Percentiles rank a stretch among this genome's conserved stretches.
phyloP scores from a whole-genome alignment of 1,140 invertebrate species.

The Tyrophagus putrescentiae region DNA sequence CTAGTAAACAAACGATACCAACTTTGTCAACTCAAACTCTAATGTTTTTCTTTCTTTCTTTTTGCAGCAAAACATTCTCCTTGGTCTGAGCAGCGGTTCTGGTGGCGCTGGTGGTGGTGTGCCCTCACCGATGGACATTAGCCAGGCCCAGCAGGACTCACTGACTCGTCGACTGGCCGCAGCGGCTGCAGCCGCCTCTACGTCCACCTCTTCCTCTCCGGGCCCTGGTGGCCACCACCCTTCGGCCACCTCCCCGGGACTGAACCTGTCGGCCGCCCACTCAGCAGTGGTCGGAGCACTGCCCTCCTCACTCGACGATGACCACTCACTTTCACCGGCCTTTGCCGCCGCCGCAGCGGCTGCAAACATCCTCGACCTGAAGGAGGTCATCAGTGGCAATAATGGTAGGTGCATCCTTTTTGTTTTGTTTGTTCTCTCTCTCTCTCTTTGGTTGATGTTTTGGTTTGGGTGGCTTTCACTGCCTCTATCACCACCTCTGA shows the following conservation, averaged over 20 bases:
- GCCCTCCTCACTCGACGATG: no score
- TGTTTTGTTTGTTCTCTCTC: neutral
- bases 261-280: neutral
- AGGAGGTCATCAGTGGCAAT: constrained; percentile 11
- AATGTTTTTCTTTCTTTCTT: neutral
- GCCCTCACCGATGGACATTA: neutral
- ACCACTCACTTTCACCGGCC: neutral
- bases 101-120: neutral
- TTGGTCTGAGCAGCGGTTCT: neutral
- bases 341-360: neutral
- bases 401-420: constrained; percentile 3
- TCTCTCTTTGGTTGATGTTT: no score
- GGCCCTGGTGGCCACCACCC: no score
- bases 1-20: no score
- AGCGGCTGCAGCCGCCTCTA: neutral
- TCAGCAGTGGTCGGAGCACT: no score
- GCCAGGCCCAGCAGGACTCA: neutral
- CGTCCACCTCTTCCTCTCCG: neutral
- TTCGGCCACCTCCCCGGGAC: neutral
- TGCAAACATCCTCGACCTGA: constrained; percentile 3
- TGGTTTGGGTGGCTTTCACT: no score
- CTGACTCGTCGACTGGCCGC: neutral
- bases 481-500: no score
- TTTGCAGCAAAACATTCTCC: neutral
- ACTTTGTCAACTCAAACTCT: no score